Evolutionary conservation across 2,888 invertebrate genomes (phyloP).

Genomic region (Melitaea athalia): DNA sequence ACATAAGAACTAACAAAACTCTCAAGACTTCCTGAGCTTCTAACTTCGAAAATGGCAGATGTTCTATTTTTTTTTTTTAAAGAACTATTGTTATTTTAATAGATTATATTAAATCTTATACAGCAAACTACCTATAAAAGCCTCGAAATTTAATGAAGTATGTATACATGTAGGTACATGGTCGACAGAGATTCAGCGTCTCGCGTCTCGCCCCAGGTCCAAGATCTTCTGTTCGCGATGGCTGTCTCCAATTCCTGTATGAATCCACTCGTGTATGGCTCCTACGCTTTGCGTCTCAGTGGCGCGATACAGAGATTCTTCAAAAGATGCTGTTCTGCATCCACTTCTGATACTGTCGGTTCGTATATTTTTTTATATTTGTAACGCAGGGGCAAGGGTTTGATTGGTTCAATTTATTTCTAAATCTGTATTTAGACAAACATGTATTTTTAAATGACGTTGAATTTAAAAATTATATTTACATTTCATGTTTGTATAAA

Average conservation of each 20-base stretch:
- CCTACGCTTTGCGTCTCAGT: slow-evolving; percentile 79
- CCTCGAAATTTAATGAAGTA: not conserved
- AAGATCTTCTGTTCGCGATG: slow-evolving; percentile 89
- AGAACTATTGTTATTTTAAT: no score
- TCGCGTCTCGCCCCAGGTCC: slow-evolving; percentile 84
- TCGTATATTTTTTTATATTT: slow-evolving; percentile 8
- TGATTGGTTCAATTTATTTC: no score
- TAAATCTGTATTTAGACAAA: no score
- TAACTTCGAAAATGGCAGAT: no score
- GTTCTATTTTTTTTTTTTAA: no score
- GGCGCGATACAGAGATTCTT: slow-evolving; percentile 51
- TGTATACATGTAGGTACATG: slow-evolving; percentile 83
- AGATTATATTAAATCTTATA: no score
- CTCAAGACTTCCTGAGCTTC: no score
- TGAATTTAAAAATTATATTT: no score
- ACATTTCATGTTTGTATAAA: no score
- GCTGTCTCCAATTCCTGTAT: slow-evolving; percentile 92
- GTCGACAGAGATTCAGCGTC: slow-evolving; percentile 85
- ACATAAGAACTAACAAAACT: no score
- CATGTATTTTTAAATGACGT: no score
- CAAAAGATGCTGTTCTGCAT: slow-evolving; percentile 56
- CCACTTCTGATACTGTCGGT: slow-evolving; percentile 60
- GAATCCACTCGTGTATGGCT: slow-evolving; percentile 91
- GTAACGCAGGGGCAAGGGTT: not conserved
- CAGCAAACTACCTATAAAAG: no score